These are phyloP conservation scores for Apotomis capreana DNA, from an alignment of 2,888 invertebrate species.

Conservation along the genomic window DNA sequence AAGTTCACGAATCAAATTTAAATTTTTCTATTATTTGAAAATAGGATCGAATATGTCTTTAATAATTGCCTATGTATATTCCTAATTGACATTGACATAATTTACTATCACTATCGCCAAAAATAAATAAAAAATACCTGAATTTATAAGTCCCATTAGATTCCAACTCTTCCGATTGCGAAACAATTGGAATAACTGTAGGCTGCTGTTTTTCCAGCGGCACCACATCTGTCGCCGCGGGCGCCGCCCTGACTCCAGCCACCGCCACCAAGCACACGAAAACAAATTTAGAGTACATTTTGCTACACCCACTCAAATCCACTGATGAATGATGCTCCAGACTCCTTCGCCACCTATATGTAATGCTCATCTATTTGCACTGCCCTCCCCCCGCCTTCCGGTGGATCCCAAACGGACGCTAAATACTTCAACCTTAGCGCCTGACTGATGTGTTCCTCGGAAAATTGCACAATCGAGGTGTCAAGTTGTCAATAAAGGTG, in stretches of 20 bases:
- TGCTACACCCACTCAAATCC: constrained; percentile 63
- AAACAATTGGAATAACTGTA: constrained; percentile 78
- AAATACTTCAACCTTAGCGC: constrained; percentile 82
- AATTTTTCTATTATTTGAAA: too few relatives aligned
- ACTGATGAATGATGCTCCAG: constrained; percentile 75
- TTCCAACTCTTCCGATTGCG: constrained; percentile 79
- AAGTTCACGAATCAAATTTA: too few relatives aligned
- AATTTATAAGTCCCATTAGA: constrained; percentile 80
- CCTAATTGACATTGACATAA: too few relatives aligned
- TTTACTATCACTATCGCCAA: too few relatives aligned
- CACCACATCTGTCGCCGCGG: constrained; percentile 59
- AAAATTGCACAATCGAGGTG: constrained; percentile 80
- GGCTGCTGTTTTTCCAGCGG: constrained; percentile 67
- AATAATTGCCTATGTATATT: not conserved
- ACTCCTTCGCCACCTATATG: constrained; percentile 76
- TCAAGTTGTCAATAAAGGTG: constrained; percentile 79
- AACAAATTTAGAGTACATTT: constrained; percentile 66
- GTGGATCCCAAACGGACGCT: constrained; percentile 75
- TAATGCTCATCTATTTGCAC: constrained; percentile 80
- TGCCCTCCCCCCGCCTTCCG: constrained; percentile 79
- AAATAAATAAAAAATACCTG: constrained; percentile 61
- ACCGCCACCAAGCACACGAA: constrained; percentile 56
- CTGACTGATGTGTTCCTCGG: constrained; percentile 76
- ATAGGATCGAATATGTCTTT: too few relatives aligned
- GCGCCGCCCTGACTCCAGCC: constrained; percentile 59